phyloP scores from a whole-genome alignment of 2,888 invertebrate genomes.

The Ypsolopha sequella region DNA sequence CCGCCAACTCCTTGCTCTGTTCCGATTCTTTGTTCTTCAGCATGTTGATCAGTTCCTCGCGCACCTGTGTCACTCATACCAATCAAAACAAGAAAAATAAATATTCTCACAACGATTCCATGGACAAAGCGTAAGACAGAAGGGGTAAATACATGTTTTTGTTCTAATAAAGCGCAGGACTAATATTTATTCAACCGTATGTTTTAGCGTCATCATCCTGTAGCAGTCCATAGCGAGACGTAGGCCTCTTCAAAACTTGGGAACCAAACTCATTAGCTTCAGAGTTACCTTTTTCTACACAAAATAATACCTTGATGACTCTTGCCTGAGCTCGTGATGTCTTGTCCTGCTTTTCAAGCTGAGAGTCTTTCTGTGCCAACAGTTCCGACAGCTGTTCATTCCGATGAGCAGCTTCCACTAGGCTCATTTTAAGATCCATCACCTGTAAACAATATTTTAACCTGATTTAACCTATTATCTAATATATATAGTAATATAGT shows the following conservation, averaged over 20 bases:
- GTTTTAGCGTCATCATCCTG: too few relatives aligned
- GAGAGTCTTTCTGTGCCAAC: conserved; percentile 66
- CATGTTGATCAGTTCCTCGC: conserved; percentile 72
- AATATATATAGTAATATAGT: too few relatives aligned
- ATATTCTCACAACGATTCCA: not conserved
- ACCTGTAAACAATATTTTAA: conserved; percentile 26
- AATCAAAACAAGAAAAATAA: not conserved
- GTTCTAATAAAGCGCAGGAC: too few relatives aligned
- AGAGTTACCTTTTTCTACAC: too few relatives aligned
- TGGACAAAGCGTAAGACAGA: not conserved
- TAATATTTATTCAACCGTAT: too few relatives aligned
- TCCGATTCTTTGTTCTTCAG: conserved; percentile 70
- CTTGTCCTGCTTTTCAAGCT: conserved; percentile 70
- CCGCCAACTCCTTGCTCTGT: conserved; percentile 54
- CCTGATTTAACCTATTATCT: too few relatives aligned
- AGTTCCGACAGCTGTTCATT: conserved; percentile 60
- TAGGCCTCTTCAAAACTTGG: too few relatives aligned
- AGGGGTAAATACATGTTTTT: not conserved
- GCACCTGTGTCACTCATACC: conserved; percentile 39
- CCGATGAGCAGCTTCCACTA: conserved; percentile 51
- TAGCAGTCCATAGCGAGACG: too few relatives aligned
- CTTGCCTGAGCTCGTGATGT: conserved; percentile 70
- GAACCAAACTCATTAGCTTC: too few relatives aligned
- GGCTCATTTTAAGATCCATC: conserved; percentile 48
- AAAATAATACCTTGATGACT: conserved; percentile 29